Evolutionary conservation across 2,888 invertebrate genomes (phyloP), one percentile per base, ranked within the genome.

Genomic region (Argyra leucocephala): DNA sequence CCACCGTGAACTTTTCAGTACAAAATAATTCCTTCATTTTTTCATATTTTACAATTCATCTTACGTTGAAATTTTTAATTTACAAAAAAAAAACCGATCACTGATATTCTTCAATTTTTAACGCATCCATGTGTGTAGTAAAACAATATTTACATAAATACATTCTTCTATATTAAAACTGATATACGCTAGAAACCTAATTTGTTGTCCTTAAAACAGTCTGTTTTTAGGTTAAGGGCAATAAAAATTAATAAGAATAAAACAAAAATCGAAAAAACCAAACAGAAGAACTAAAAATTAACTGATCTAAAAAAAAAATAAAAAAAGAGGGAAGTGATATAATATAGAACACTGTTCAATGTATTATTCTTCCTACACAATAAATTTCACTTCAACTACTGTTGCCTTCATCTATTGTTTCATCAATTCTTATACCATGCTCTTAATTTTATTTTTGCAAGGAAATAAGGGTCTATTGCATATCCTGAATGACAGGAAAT

Each of bases 391-490:
- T 48, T 5, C 48, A 2, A 18, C n/a, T 48, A n/a, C 48, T 48
- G n/a, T 15, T 18, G 48, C 9, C 48, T 18, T 48, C 15, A 48
- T 48, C n/a, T 48, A 48, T 18, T 48, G 48, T 48, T 48, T 12
- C 31, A 31, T 31, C 48, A 48, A 48, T 48, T 18, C n/a, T n/a
- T n/a, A n/a, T n/a, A n/a, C n/a, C n/a, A n/a, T 37, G 5, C 6
- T 48, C 15, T 48, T 48, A 18, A 18, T 48, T 48, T 9, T 31
- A 3, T 48, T 48, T 48, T 48, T 48, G 48, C 48, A 48, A 48
- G 48, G 48, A 48, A 48, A 48, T 48, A 48, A 48, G 48, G 48
- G 48, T 48, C 48, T 48, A 48, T 48, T 48, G 48, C 48, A 48
- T 48, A 48, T 48, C 48, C 48, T 48, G 48, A 48, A 48, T n/a